These are phyloP conservation scores for Cataglyphis livida DNA, from an alignment of 2,888 invertebrate genomes.

Conservation along the genomic window DNA sequence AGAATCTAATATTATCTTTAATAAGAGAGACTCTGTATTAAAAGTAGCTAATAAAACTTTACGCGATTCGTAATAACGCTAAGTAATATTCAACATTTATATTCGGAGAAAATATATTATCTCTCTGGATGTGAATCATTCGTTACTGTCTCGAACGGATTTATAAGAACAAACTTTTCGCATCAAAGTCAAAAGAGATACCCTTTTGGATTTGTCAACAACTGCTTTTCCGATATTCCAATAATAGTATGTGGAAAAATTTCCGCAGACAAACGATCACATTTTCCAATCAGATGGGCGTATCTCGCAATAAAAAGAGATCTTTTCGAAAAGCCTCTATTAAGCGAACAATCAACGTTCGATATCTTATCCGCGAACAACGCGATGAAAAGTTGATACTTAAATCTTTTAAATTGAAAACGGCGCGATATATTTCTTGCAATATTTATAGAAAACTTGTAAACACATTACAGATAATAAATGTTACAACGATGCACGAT, in stretches of 20 bases:
- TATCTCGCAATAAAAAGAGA: neutral
- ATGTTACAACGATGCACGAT: slow-evolving; percentile 17
- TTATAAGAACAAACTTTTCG: slow-evolving; percentile 28
- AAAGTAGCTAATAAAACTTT: neutral
- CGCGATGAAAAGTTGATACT: neutral
- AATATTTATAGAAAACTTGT: slow-evolving; percentile 30
- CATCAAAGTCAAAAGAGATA: slow-evolving; percentile 13
- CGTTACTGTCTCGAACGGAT: neutral
- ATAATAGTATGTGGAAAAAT: neutral
- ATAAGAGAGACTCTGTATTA: neutral
- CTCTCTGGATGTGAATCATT: neutral
- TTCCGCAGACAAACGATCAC: neutral
- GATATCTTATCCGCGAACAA: slow-evolving; percentile 1
- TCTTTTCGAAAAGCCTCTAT: neutral
- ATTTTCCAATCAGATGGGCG: neutral
- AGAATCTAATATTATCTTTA: neutral
- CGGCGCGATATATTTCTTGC: neutral
- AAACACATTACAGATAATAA: slow-evolving; percentile 18
- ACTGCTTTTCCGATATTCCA: slow-evolving; percentile 14
- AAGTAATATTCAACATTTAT: neutral
- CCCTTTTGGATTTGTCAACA: neutral
- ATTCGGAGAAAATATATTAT: neutral
- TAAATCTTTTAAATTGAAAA: slow-evolving; percentile 1
- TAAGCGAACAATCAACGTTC: neutral
- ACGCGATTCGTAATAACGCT: neutral